Evolutionary conservation across 2,113 vertebrate species (phyloP).

Genomic region (Triplophysa siluroides): DNA sequence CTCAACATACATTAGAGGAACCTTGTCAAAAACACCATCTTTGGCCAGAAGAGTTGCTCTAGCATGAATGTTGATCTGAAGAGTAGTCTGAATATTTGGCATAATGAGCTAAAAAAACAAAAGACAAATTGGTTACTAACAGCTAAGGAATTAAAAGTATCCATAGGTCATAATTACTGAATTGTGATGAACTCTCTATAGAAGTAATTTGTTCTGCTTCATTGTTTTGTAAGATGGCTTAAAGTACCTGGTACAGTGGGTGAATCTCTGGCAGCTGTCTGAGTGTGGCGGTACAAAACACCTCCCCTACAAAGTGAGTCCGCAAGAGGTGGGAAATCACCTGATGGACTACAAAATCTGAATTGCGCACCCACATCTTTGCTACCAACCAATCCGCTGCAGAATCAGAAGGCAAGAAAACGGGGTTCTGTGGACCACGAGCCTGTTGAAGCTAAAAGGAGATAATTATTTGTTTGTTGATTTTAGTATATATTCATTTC

Average conservation of each 20-base stretch:
- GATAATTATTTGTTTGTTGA: background rate
- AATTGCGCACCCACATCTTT: conserved; percentile 81
- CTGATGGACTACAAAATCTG: conserved; percentile 81
- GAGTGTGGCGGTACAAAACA: conserved; percentile 67
- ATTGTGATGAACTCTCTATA: too few relatives aligned
- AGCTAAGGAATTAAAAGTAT: background rate
- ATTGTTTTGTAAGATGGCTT: background rate
- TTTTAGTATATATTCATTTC: background rate
- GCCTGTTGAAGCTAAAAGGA: conserved; percentile 66
- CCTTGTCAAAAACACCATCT: conserved; percentile 71
- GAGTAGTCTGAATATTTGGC: conserved; percentile 64
- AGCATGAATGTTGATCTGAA: conserved; percentile 72
- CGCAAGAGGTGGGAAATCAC: conserved; percentile 74
- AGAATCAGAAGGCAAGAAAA: conserved; percentile 82
- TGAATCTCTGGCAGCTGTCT: conserved; percentile 68
- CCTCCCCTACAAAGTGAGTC: conserved; percentile 70
- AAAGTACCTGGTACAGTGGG: conserved; percentile 70
- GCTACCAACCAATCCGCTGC: conserved; percentile 81
- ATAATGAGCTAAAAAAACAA: conserved; percentile 65
- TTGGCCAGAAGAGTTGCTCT: conserved; percentile 62
- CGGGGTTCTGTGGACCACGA: conserved; percentile 72
- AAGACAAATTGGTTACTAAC: too few relatives aligned
- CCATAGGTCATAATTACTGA: too few relatives aligned
- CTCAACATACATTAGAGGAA: conserved; percentile 7
- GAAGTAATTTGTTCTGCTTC: background rate